phyloP scores from a whole-genome alignment of 1,140 invertebrate genomes.

The Spodoptera litura region DNA sequence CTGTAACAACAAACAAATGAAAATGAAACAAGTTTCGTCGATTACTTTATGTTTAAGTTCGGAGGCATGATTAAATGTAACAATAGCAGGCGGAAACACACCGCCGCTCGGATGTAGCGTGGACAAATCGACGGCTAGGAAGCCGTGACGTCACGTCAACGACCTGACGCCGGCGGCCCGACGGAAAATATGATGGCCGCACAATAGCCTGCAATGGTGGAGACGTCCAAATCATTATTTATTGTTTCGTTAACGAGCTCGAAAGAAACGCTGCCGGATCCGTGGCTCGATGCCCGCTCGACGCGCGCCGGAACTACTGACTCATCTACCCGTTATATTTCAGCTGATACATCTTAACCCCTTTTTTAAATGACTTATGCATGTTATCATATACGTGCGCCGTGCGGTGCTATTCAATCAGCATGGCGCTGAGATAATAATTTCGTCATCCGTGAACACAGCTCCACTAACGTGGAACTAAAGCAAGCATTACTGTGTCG shows the following conservation, averaged over 20 bases:
- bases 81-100: constrained; percentile 24
- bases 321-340: constrained; percentile 57
- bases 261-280: constrained; percentile 63
- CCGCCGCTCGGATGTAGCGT: constrained; percentile 48
- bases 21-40: constrained; percentile 11
- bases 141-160: constrained; percentile 55
- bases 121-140: constrained; percentile 53
- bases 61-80: constrained; percentile 22
- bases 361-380: constrained; percentile 38
- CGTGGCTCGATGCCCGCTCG: constrained; percentile 53
- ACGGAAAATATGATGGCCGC: constrained; percentile 66
- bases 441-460: constrained; percentile 33
- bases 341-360: constrained; percentile 53
- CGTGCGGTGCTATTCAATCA: constrained; percentile 14
- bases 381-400: constrained; percentile 20
- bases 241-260: constrained; percentile 79
- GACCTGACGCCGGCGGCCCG: constrained; percentile 48
- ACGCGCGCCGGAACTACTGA: constrained; percentile 55
- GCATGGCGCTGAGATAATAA: constrained; percentile 7
- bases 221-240: constrained; percentile 78
- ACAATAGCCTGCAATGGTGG: constrained; percentile 68
- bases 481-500: constrained; percentile 16
- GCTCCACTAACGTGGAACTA: constrained; percentile 5
- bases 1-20: constrained; percentile 59
- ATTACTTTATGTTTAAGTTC: constrained; percentile 5